phyloP scores from a whole-genome alignment of 2,888 invertebrate genomes.

The Temnothorax unifasciatus region DNA sequence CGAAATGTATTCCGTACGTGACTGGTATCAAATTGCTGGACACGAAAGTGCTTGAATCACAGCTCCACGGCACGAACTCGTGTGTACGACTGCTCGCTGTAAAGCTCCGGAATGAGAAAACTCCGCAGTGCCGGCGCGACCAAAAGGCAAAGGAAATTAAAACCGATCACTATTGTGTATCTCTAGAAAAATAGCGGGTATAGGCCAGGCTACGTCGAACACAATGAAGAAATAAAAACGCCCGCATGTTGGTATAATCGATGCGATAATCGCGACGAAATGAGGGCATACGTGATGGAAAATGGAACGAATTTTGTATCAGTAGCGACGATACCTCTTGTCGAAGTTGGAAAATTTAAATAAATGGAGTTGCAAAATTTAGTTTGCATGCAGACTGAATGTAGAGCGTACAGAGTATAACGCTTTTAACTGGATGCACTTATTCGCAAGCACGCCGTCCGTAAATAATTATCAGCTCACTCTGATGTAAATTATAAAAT shows the following conservation, averaged over 20 bases:
- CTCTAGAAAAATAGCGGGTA: constrained; percentile 25
- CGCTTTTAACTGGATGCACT: not conserved
- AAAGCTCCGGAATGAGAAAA: constrained; percentile 56
- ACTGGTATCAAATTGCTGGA: constrained; percentile 79
- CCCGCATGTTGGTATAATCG: not conserved
- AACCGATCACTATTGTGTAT: constrained; percentile 68
- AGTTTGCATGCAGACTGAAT: constrained; percentile 12
- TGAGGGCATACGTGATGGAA: not conserved
- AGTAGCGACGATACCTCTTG: not conserved
- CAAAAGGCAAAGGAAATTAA: constrained; percentile 69
- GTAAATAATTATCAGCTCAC: not conserved
- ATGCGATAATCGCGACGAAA: constrained; percentile 28
- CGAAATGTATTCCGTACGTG: constrained; percentile 78
- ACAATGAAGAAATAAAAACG: not conserved
- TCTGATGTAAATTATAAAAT: constrained; percentile 11
- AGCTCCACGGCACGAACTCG: constrained; percentile 72
- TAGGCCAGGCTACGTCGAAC: not conserved
- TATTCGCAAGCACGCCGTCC: not conserved
- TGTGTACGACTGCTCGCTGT: constrained; percentile 62
- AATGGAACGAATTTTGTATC: not conserved
- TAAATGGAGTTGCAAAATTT: constrained; percentile 33
- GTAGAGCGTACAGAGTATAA: not conserved
- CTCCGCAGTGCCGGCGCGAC: constrained; percentile 31
- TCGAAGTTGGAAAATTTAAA: not conserved
- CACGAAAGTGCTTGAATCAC: constrained; percentile 78